Evolutionary conservation across 53 echinoderm and acorn worm species (phyloP).

Genomic region (Arbacia lixula): DNA sequence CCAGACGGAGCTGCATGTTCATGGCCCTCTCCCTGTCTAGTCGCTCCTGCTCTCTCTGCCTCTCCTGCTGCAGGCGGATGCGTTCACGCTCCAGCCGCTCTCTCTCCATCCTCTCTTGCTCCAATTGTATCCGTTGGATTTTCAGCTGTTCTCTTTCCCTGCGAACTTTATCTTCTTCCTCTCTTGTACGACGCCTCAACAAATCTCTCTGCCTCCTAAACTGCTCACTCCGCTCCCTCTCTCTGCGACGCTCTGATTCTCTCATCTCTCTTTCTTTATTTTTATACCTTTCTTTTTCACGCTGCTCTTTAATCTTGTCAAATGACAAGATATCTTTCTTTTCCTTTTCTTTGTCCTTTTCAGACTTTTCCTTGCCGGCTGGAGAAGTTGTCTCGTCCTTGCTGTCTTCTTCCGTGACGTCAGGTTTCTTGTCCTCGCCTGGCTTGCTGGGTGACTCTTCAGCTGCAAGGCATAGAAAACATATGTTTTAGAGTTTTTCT

Average conservation of each 20-base stretch:
- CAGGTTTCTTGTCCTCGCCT: constrained; percentile 62
- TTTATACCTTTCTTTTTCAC: constrained; percentile 80
- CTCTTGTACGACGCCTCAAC: constrained; percentile 83
- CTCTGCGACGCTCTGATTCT: constrained; percentile 86
- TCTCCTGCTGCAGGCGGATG: constrained; percentile 89
- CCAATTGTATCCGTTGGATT: constrained; percentile 77
- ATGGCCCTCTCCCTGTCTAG: constrained; percentile 89
- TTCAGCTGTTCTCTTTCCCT: constrained; percentile 90
- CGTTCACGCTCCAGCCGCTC: constrained; percentile 90
- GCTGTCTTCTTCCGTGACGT: constrained; percentile 32
- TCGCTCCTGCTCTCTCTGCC: constrained; percentile 81
- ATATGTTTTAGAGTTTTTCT: not conserved
- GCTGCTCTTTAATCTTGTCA: constrained; percentile 95
- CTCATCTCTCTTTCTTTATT: constrained; percentile 88
- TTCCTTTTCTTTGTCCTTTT: constrained; percentile 62
- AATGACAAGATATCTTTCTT: constrained; percentile 87
- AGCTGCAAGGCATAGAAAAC: constrained; percentile 1
- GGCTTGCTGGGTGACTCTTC: constrained; percentile 33
- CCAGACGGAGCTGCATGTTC: constrained; percentile 90
- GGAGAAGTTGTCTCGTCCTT: not conserved
- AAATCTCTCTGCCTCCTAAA: constrained; percentile 82
- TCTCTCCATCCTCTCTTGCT: constrained; percentile 86
- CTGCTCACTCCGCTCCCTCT: constrained; percentile 78
- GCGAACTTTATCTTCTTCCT: constrained; percentile 82
- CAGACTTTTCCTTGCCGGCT: constrained; percentile 31